Conservation (phyloP, 2,797 vertebrate species). For the Oceanodroma leucorhoa region DNA sequence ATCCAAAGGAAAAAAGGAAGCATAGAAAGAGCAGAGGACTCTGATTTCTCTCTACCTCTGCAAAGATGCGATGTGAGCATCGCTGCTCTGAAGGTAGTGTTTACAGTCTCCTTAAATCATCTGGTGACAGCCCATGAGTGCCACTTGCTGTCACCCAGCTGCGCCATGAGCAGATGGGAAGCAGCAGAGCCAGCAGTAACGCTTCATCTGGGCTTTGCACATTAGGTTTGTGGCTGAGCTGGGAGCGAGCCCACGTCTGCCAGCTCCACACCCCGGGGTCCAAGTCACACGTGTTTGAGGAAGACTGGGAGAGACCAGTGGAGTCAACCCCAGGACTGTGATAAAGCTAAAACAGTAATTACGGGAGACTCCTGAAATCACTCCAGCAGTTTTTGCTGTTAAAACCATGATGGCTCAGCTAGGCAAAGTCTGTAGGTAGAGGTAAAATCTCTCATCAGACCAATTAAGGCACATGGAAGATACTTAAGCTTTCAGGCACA, state of each 20-base stretch:
- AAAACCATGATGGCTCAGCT: neutral
- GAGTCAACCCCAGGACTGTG: neutral
- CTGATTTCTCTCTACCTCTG: neutral
- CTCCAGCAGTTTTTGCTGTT: neutral
- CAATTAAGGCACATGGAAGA: neutral
- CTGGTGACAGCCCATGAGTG: neutral
- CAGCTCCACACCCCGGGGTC: neutral
- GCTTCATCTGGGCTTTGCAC: neutral
- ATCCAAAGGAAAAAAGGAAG: neutral
- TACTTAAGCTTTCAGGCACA: neutral
- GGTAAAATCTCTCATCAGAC: neutral
- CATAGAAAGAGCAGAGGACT: neutral
- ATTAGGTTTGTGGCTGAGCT: neutral
- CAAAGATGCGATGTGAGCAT: accelerated
- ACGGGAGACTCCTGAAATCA: neutral
- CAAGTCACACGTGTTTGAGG: accelerated
- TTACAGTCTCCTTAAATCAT: neutral
- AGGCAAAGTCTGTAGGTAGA: neutral
- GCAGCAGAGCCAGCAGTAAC: neutral
- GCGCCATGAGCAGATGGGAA: neutral
- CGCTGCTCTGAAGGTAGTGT: neutral
- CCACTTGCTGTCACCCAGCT: neutral
- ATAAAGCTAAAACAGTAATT: neutral
- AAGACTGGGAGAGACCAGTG: neutral
- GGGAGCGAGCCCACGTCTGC: accelerated